A percentile compares a stretch with the other conserved stretches of the same genome.
These are phyloP conservation scores for Ichneumoninae sp. DNA, from an alignment of 2,888 invertebrate species.

Conservation along the genomic window DNA sequence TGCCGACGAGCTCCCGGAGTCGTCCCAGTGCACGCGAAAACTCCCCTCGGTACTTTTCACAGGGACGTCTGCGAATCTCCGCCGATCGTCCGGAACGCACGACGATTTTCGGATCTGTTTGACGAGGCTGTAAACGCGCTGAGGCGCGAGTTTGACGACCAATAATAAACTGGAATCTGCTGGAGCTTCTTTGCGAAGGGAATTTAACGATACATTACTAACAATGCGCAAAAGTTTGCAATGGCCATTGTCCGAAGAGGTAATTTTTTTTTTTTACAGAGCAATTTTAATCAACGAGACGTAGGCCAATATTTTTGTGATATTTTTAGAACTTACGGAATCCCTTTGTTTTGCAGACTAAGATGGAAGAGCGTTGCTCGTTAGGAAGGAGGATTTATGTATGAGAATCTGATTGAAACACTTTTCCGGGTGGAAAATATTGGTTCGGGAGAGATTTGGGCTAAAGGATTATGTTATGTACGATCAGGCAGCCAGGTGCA, in stretches of 20 bases:
- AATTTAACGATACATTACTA: neutral
- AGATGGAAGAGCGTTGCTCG: slow-evolving; percentile 60
- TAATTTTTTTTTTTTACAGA: slow-evolving; percentile 11
- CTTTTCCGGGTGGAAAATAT: slow-evolving; percentile 39
- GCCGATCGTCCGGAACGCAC: neutral
- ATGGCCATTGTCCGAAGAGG: slow-evolving; percentile 5
- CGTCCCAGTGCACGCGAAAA: neutral
- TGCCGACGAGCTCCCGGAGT: slow-evolving; percentile 52
- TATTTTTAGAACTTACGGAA: neutral
- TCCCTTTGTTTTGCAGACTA: slow-evolving; percentile 69
- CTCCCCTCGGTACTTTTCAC: neutral
- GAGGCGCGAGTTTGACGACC: neutral
- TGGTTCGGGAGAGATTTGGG: neutral
- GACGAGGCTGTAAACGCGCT: neutral
- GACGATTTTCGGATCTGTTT: neutral
- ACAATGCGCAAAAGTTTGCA: neutral
- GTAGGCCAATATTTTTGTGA: neutral
- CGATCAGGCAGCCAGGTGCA: slow-evolving; percentile 64
- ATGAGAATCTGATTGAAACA: neutral
- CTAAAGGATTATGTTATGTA: slow-evolving; percentile 75
- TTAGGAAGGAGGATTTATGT: neutral
- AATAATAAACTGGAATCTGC: neutral
- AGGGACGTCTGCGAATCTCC: neutral
- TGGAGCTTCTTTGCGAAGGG: neutral
- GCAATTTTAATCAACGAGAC: neutral